These are phyloP conservation scores for Pectinophora gossypiella DNA, from an alignment of 1,140 invertebrate genomes.

Conservation along the genomic window DNA sequence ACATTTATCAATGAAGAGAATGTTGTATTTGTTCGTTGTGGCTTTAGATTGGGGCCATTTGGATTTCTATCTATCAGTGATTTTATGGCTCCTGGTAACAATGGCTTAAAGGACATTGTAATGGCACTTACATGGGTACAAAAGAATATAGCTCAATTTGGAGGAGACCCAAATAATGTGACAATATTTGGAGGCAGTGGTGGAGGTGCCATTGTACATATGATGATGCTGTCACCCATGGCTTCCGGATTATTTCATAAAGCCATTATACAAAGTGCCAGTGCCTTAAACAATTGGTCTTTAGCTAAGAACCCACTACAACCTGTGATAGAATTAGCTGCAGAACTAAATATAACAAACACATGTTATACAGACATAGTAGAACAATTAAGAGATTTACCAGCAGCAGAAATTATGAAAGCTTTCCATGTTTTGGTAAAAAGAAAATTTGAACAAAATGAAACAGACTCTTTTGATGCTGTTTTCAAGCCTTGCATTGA, in stretches of 20 bases:
- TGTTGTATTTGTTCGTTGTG: slow-evolving; percentile 53
- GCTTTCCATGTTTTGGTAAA: slow-evolving; percentile 5
- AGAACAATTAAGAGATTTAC: slow-evolving; percentile 39
- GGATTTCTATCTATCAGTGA: slow-evolving; percentile 62
- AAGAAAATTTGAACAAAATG: neutral
- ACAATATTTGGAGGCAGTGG: slow-evolving; percentile 78
- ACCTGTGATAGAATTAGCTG: slow-evolving; percentile 38
- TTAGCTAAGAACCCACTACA: slow-evolving; percentile 45
- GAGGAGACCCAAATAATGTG: slow-evolving; percentile 77
- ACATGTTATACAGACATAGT: slow-evolving; percentile 41
- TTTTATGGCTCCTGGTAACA: slow-evolving; percentile 75
- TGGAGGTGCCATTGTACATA: slow-evolving; percentile 75
- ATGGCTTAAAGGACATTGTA: slow-evolving; percentile 79
- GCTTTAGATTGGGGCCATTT: slow-evolving; percentile 52
- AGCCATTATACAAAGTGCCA: slow-evolving; percentile 61
- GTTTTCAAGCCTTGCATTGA: slow-evolving; percentile 61
- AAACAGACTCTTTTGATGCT: slow-evolving; percentile 34
- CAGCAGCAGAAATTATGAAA: slow-evolving; percentile 38
- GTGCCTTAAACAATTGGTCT: slow-evolving; percentile 56
- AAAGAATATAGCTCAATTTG: slow-evolving; percentile 77
- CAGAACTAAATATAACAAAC: slow-evolving; percentile 42
- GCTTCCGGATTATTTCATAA: slow-evolving; percentile 75
- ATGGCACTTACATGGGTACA: slow-evolving; percentile 78
- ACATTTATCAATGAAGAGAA: slow-evolving; percentile 40
- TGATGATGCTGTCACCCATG: slow-evolving; percentile 74